Evolutionary conservation across 2,113 vertebrate species (phyloP).

Genomic region (Chloroceryle aenea): DNA sequence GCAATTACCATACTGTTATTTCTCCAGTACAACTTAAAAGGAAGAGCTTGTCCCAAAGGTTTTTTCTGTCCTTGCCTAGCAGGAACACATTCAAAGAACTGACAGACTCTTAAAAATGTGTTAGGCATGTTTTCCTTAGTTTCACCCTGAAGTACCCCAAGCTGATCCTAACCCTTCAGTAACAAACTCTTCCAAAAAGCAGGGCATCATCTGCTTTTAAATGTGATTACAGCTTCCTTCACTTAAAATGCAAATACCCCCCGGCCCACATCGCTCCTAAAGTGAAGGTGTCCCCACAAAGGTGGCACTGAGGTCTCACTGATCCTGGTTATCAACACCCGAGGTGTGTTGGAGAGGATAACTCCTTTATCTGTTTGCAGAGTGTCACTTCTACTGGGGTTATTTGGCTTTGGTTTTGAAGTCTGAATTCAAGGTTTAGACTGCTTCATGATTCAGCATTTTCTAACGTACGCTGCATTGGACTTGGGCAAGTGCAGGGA

Average conservation of each 20-base stretch:
- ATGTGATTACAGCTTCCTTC: background rate
- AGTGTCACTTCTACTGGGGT: background rate
- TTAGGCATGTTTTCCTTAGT: background rate
- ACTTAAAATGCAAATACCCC: background rate
- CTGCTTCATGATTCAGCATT: background rate
- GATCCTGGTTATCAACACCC: background rate
- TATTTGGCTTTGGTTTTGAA: background rate
- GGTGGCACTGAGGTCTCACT: background rate
- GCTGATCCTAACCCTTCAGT: background rate
- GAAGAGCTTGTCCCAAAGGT: background rate
- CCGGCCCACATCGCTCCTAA: background rate
- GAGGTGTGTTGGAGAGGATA: background rate
- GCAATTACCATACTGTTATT: slow-evolving; percentile 45
- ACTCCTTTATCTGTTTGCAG: background rate
- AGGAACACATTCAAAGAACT: background rate
- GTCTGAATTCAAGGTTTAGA: background rate
- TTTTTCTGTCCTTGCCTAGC: background rate
- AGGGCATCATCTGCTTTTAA: background rate
- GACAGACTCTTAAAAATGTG: background rate
- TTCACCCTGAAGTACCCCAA: background rate
- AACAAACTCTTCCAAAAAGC: background rate
- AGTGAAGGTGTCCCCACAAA: background rate
- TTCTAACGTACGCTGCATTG: background rate
- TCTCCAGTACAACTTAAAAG: background rate
- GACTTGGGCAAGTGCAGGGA: background rate